These are phyloP conservation scores for Drosophila kepulauana DNA, from an alignment of 1,140 invertebrate genomes.

Conservation along the genomic window DNA sequence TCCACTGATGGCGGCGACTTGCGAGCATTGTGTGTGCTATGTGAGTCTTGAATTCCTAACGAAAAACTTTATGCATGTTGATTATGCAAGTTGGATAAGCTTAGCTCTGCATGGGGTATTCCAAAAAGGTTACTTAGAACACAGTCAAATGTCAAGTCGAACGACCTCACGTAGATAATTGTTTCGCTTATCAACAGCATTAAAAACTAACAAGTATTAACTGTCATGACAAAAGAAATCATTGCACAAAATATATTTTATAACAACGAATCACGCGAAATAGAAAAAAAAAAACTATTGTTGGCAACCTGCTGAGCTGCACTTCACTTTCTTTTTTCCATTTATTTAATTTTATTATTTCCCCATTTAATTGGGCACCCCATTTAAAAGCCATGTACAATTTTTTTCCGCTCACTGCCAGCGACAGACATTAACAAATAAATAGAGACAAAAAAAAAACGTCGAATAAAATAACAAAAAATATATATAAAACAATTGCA, in stretches of 20 bases:
- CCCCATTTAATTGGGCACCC: slow-evolving; percentile 38
- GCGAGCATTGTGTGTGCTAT: slow-evolving; percentile 25
- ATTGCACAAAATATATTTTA: neutral
- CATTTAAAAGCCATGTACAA: slow-evolving; percentile 23
- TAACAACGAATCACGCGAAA: neutral
- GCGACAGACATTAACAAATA: slow-evolving; percentile 10
- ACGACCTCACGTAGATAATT: slow-evolving; percentile 2
- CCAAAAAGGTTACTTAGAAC: neutral
- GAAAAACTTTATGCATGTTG: neutral
- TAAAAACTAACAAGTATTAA: neutral
- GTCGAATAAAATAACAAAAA: slow-evolving; percentile 9
- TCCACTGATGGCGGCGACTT: slow-evolving; percentile 40
- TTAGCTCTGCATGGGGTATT: slow-evolving; percentile 1
- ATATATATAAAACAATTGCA: slow-evolving; percentile 30
- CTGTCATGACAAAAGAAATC: no score
- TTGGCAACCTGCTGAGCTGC: neutral
- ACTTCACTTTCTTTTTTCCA: slow-evolving; percentile 27
- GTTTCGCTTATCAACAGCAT: no score
- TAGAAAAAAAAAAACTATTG: neutral
- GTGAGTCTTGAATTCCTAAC: slow-evolving; percentile 13
- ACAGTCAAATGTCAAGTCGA: slow-evolving; percentile 8
- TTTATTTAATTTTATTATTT: slow-evolving; percentile 20
- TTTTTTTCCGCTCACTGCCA: slow-evolving; percentile 17
- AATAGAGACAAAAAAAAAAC: neutral
- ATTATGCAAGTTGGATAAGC: slow-evolving; percentile 9